Evolutionary conservation across 53 echinoderm and acorn worm genomes (phyloP), one percentile per base, ranked within the genome.

Genomic region (Luidia sarsii): DNA sequence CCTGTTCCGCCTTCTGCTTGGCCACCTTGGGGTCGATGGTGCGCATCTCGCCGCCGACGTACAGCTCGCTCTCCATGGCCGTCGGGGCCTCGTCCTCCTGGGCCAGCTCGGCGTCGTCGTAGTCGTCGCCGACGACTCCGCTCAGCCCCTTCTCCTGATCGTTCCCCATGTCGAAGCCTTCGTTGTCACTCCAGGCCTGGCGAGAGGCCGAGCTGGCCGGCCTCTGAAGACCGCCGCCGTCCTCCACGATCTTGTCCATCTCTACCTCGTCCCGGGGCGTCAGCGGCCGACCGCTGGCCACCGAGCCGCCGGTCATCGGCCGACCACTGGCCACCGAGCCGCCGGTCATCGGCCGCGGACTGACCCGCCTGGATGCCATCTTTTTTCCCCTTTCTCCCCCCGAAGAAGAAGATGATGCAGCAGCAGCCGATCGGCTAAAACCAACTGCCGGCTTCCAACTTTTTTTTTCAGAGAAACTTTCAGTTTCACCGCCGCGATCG

Each of bases 1-100:
- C 83, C 65, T 87, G 64, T 41, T 93, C 93, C 49, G 88, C 92
- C 59, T 93, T 96, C 37, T 80, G 84, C 77, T 93, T 90, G 46
- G 93, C 90, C 48, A 87, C 85, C 86, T 90, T 90, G 18, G 93
- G 85, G 75, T 96, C 97, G 65, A 96, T 86, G 13, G 90, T 93
- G 63, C 92, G 86, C 80, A 96, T 90, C 32, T 93, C 88, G 22
- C 92, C 93, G 7, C 88, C 93, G 41, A 96, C 86, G 62, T 96
- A 96, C 82, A 93, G 82, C 83, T 96, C 97, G 75, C 89, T 93
- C 79, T 96, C 97, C 97, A 96, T 96, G 65, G 97, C 97, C 13
- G 90, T 93, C 36, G 97, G 90, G 7, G 80, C 88, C 4, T 83
- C 86, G 49, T 83, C 95, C 64, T 71, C 88, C 24, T 74, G 83